phyloP scores from a whole-genome alignment of 2,888 invertebrate species.

The Drosophila mayaguana region DNA sequence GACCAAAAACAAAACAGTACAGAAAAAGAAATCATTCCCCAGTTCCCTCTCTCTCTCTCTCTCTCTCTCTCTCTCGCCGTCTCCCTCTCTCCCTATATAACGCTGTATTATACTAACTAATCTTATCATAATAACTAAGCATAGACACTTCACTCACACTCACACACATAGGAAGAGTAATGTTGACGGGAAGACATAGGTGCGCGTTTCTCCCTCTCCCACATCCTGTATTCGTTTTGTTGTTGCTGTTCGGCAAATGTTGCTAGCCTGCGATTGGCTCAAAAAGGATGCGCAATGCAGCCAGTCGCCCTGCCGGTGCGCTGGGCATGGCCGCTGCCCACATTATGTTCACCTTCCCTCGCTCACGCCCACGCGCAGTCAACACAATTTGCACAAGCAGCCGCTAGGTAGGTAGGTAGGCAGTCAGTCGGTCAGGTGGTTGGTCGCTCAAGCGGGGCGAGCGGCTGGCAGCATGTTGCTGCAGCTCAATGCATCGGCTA shows the following conservation, averaged over 20 bases:
- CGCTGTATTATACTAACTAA: slow-evolving; percentile 7
- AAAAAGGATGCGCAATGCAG: slow-evolving; percentile 32
- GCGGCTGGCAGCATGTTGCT: slow-evolving; percentile 52
- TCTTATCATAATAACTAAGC: slow-evolving; percentile 15
- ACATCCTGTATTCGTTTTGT: neutral
- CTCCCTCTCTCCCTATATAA: neutral
- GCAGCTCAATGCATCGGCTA: slow-evolving; percentile 17
- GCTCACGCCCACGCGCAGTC: slow-evolving; percentile 59
- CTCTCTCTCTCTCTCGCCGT: neutral
- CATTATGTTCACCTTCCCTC: slow-evolving; percentile 26
- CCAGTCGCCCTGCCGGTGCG: slow-evolving; percentile 1
- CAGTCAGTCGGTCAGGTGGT: slow-evolving; percentile 26
- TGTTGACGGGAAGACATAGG: slow-evolving; percentile 7
- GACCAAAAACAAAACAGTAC: slow-evolving; percentile 5
- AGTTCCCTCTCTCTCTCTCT: neutral
- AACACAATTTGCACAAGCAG: slow-evolving; percentile 44
- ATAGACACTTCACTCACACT: neutral
- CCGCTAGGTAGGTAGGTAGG: slow-evolving; percentile 38
- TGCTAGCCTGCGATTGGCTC: slow-evolving; percentile 46
- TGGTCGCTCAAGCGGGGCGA: slow-evolving; percentile 8
- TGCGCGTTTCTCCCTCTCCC: neutral
- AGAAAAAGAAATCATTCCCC: neutral
- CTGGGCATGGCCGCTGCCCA: slow-evolving; percentile 5
- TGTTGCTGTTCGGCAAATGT: neutral
- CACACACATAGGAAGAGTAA: neutral